phyloP scores from a whole-genome alignment of 2,888 invertebrate species.

The Phoenoteleia sp. region DNA sequence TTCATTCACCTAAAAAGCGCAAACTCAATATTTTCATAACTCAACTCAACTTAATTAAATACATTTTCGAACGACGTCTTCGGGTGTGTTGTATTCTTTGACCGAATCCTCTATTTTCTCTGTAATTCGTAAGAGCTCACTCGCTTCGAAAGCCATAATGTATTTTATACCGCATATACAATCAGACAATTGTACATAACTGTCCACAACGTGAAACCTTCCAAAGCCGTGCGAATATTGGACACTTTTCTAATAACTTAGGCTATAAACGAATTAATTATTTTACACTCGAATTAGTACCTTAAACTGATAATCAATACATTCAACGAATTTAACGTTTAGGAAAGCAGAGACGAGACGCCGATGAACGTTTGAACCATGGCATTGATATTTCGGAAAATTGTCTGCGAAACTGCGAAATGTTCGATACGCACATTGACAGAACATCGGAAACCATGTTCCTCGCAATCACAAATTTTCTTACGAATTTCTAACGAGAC shows the following conservation, averaged over 20 bases:
- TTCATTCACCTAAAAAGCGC: no score
- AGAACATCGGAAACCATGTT: slow-evolving; percentile 47
- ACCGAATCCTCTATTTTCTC: no score
- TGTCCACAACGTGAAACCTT: slow-evolving; percentile 21
- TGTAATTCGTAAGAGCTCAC: not conserved
- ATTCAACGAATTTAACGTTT: slow-evolving; percentile 58
- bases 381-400: not conserved
- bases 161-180: slow-evolving; percentile 33
- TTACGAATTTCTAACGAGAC: slow-evolving; percentile 47
- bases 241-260: slow-evolving; percentile 22
- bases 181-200: slow-evolving; percentile 24
- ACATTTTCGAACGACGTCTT: no score
- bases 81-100: no score
- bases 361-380: not conserved
- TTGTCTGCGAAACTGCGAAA: not conserved
- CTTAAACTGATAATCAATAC: slow-evolving; percentile 54
- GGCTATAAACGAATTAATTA: slow-evolving; percentile 26
- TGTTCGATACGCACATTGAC: slow-evolving; percentile 45
- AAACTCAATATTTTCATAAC: no score
- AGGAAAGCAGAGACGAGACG: not conserved
- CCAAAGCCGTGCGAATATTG: slow-evolving; percentile 10
- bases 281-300: slow-evolving; percentile 47
- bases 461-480: slow-evolving; percentile 48
- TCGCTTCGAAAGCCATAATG: not conserved
- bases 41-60: no score